A percentile compares a stretch with the other conserved stretches of the same genome.
Conservation (phyloP, 2,888 invertebrate species). For the Lasius fuliginosus region DNA sequence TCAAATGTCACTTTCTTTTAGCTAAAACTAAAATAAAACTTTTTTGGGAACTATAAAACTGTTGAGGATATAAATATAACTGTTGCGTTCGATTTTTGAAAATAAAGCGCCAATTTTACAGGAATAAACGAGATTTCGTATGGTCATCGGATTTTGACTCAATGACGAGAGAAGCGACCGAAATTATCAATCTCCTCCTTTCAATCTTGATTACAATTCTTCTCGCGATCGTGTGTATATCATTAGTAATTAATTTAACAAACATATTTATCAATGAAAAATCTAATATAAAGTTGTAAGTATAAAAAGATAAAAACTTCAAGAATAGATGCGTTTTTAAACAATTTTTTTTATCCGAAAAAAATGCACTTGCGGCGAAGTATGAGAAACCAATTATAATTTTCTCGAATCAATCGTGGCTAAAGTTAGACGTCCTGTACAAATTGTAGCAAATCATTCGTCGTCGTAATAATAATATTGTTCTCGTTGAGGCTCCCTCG, state of each 20-base stretch:
- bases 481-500: constrained; percentile 33
- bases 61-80: too few relatives aligned
- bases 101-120: not conserved
- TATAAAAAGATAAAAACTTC: not conserved
- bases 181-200: constrained; percentile 3
- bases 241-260: not conserved
- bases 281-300: not conserved
- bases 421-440: constrained; percentile 29
- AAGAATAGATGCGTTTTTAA: not conserved
- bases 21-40: too few relatives aligned
- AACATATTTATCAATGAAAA: not conserved
- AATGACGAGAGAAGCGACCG: not conserved
- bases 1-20: too few relatives aligned
- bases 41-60: too few relatives aligned
- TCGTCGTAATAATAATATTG: constrained; percentile 47
- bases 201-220: not conserved
- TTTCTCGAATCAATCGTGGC: not conserved
- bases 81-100: not conserved
- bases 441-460: constrained; percentile 37
- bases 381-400: not conserved
- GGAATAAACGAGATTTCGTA: not conserved
- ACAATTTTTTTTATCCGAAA: not conserved
- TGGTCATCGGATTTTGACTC: not conserved
- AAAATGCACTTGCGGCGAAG: not conserved
- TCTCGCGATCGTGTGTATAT: not conserved